A percentile compares a stretch with the other conserved stretches of the same genome.
Evolutionary conservation across 1,140 invertebrate species (phyloP).

Genomic region (Tribolium castaneum): DNA sequence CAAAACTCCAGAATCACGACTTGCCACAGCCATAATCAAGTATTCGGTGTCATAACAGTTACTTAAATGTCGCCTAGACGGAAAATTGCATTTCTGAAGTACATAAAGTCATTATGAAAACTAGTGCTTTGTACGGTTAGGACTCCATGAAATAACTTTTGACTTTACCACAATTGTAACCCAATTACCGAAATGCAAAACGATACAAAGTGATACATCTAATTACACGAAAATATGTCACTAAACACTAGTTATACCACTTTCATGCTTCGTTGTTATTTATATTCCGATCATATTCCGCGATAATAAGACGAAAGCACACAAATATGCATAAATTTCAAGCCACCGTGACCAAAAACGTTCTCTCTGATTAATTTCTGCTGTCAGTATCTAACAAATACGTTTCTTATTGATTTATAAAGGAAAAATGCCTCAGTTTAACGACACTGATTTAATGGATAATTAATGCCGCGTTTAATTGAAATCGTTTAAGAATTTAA

Average conservation of each 20-base stretch:
- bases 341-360: background rate
- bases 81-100: background rate
- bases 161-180: background rate
- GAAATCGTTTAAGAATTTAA: constrained; percentile 10
- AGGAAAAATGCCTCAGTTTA: background rate
- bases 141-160: background rate
- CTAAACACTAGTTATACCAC: background rate
- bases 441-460: background rate
- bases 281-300: background rate
- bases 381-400: background rate
- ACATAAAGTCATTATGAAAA: background rate
- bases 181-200: background rate
- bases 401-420: background rate
- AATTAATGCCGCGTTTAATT: background rate
- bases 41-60: background rate
- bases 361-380: background rate
- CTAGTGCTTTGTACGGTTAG: background rate
- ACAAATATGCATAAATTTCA: background rate
- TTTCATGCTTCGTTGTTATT: background rate
- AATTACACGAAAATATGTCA: background rate
- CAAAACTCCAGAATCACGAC: background rate
- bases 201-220: background rate
- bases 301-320: background rate
- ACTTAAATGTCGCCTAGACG: background rate
- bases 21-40: background rate